A percentile compares a stretch with the other conserved stretches of the same genome.
Evolutionary conservation across 2,888 invertebrate species (phyloP).

Genomic region (Acanthosoma haemorrhoidale): DNA sequence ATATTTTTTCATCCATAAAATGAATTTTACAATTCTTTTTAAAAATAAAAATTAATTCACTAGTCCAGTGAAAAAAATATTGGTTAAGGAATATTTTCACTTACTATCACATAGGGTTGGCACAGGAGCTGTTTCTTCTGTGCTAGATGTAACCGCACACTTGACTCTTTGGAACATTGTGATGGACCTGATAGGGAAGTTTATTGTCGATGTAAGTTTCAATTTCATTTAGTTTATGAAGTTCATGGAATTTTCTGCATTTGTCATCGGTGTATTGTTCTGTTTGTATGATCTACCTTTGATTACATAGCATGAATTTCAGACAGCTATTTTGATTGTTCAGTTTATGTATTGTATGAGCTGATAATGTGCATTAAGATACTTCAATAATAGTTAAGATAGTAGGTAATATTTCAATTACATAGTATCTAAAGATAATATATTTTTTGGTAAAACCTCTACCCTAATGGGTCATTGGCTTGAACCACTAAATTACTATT

Average conservation of each 20-base stretch:
- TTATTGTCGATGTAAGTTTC: slow-evolving; percentile 78
- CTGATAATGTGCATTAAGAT: too few species aligned
- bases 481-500: too few species aligned
- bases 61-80: slow-evolving; percentile 15
- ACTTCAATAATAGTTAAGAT: too few species aligned
- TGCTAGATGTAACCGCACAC: slow-evolving; percentile 72
- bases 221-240: neutral
- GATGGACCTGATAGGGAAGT: slow-evolving; percentile 88
- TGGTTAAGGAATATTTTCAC: slow-evolving; percentile 25
- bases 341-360: neutral
- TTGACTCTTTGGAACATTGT: slow-evolving; percentile 84
- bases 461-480: too few species aligned
- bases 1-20: too few species aligned
- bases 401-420: too few species aligned
- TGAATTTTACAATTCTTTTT: too few species aligned
- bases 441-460: too few species aligned
- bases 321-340: neutral
- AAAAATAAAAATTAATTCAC: slow-evolving; percentile 12
- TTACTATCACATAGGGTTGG: slow-evolving; percentile 60
- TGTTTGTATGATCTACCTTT: slow-evolving; percentile 10
- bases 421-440: too few species aligned
- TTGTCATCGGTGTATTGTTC: slow-evolving; percentile 27
- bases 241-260: slow-evolving; percentile 14
- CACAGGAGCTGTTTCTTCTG: slow-evolving; percentile 88
- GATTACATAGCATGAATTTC: slow-evolving; percentile 3